These are phyloP conservation scores for Chlorops oryzae DNA, from an alignment of 1,140 invertebrate species.

Conservation along the genomic window DNA sequence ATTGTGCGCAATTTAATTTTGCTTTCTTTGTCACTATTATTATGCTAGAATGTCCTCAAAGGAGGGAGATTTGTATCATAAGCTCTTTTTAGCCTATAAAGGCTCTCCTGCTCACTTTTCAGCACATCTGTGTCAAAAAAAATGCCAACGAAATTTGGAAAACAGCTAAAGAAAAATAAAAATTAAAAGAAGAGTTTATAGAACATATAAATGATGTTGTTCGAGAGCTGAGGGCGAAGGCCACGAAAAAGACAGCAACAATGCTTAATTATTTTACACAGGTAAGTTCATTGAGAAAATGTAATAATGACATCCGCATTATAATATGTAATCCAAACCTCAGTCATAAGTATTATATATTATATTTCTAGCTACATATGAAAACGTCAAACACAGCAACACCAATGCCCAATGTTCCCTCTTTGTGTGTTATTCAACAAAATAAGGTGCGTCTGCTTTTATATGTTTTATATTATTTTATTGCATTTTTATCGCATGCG, in stretches of 20 bases:
- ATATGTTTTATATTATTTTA: too few species aligned
- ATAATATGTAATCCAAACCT: background rate
- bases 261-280: slow-evolving; percentile 5
- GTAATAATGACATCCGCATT: slow-evolving; percentile 1
- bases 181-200: slow-evolving; percentile 11
- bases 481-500: slow-evolving; percentile 6
- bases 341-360: background rate
- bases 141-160: background rate
- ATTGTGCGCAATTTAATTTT: too few species aligned
- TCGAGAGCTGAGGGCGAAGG: slow-evolving; percentile 12
- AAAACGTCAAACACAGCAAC: slow-evolving; percentile 1
- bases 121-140: slow-evolving; percentile 12
- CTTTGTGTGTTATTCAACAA: background rate
- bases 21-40: too few species aligned
- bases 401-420: background rate
- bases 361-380: background rate
- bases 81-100: slow-evolving; percentile 14
- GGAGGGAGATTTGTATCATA: slow-evolving; percentile 2
- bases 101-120: slow-evolving; percentile 13
- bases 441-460: background rate
- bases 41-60: background rate
- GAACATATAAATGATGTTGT: slow-evolving; percentile 15
- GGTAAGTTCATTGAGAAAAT: background rate
- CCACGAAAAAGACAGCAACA: slow-evolving; percentile 11
- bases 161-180: background rate